Conservation (phyloP, 2,888 invertebrate species). For the Campoletis raptor region DNA sequence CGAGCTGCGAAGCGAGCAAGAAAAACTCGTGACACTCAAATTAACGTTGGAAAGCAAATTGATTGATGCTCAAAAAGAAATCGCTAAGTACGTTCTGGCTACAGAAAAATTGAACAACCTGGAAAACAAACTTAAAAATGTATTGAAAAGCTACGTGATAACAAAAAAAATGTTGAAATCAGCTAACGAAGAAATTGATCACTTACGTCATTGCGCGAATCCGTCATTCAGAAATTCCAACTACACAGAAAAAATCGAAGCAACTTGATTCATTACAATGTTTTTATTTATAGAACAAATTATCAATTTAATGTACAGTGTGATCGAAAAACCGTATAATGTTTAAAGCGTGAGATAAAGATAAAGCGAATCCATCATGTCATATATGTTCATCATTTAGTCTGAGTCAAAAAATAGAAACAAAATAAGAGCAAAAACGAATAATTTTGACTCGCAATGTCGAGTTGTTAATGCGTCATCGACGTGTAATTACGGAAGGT, state of each 20-base stretch:
- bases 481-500: neutral
- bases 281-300: neutral
- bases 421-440: neutral
- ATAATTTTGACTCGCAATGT: neutral
- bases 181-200: constrained; percentile 59
- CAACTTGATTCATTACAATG: constrained; percentile 23
- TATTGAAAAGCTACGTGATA: constrained; percentile 39
- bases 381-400: neutral
- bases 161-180: constrained; percentile 57
- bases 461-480: neutral
- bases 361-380: neutral
- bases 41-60: constrained; percentile 60
- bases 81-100: constrained; percentile 63
- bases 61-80: constrained; percentile 60
- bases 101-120: constrained; percentile 43
- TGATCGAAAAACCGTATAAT: neutral
- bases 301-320: neutral
- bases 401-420: neutral
- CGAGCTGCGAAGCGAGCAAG: constrained; percentile 64
- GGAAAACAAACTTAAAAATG: constrained; percentile 48
- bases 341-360: neutral
- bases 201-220: constrained; percentile 26
- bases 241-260: constrained; percentile 34
- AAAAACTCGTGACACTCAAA: constrained; percentile 67
- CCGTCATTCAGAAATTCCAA: neutral